Evolutionary conservation across 2,888 invertebrate genomes (phyloP), one percentile per base, ranked within the genome.

Genomic region (Lasioglossum villosulum): DNA sequence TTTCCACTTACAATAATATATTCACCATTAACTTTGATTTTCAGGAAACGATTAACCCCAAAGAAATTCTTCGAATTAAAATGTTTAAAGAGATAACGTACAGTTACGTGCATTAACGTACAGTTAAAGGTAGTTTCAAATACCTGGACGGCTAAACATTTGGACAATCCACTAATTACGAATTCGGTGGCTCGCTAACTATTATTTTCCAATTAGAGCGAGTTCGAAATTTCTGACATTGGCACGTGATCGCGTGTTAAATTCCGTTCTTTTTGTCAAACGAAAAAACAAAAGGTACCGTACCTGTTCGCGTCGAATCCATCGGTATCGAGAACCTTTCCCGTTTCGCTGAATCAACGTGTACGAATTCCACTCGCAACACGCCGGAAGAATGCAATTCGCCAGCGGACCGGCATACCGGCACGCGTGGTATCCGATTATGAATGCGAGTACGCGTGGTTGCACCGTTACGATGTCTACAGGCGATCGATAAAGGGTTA

Each of bases 401-500:
- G 59, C 39, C 37, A 14, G 34, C 45, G 23, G 23, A 1, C 52
- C 56, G 42, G 39, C 52, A 71, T 39, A 1, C 66, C 19, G 72
- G 73, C 66, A 66, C 72, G 72, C 72, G 14, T 27, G 78, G 78
- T 74, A 82, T 82, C 75, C 79, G 74, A 79, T 86, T 86, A 86
- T 80, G 78, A 84, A 75, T 39, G 71, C 66, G 56, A 30, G 34
- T 77, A 56, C 74, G 63, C 73, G 52, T 34, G 63, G 8, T 42
- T 27, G 56, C 48, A 34, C 37, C 59, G 71, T 52, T 27, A 45
- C 73, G 73, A 68, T 66, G 52, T 48, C 23, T 3, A 30, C 3
- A n/a, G 42, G 0, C 78, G 80, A 75, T 84, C 78, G 63, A 79
- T 82, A 66, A 80, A 80, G 87, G 84, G 84, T 87, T 78, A 82